Evolutionary conservation across 2,113 vertebrate species (phyloP).

Genomic region (Myotis davidii): DNA sequence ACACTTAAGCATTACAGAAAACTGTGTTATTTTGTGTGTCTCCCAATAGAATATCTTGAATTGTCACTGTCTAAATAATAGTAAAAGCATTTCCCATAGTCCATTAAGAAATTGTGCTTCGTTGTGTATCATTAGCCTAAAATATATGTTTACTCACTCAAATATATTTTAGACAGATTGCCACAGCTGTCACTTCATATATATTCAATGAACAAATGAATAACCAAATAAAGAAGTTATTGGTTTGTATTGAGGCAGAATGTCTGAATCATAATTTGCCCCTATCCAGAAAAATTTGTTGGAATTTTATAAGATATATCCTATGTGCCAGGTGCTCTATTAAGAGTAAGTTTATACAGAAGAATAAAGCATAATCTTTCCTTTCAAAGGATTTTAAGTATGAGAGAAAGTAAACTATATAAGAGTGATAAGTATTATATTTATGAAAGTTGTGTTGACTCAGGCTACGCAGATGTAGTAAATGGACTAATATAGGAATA

Average conservation of each 20-base stretch:
- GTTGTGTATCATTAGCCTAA: background rate
- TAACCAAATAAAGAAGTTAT: background rate
- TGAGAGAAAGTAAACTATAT: background rate
- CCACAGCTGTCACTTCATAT: background rate
- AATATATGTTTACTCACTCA: background rate
- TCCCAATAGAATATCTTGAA: background rate
- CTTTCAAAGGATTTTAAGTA: background rate
- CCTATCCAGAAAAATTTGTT: background rate
- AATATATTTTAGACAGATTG: background rate
- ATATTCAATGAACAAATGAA: background rate
- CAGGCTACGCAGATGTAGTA: background rate
- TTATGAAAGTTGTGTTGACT: background rate
- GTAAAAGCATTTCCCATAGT: background rate
- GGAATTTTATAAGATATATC: background rate
- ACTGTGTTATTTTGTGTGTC: background rate
- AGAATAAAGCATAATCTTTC: background rate
- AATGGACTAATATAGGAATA: background rate
- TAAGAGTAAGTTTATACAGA: background rate
- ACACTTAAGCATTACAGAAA: background rate
- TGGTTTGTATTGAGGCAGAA: background rate
- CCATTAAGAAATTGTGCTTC: background rate
- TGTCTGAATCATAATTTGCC: background rate
- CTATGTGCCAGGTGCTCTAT: background rate
- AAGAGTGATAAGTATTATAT: background rate
- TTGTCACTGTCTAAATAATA: background rate